Evolutionary conservation across 2,888 invertebrate genomes (phyloP).

Genomic region (Meandrusa payeni): DNA sequence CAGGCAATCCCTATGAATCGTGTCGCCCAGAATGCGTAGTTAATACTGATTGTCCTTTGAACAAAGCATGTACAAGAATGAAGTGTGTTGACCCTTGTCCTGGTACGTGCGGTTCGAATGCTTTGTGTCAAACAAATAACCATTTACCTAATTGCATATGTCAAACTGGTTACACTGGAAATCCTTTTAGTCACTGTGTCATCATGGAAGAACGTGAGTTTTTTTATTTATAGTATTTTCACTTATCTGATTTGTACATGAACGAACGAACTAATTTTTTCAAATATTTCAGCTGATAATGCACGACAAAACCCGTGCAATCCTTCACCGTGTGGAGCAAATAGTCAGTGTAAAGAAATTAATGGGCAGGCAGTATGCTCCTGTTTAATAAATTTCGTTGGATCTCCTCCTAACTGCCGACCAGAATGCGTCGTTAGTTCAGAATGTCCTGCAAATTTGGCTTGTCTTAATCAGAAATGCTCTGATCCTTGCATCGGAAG

Average conservation of each 20-base stretch:
- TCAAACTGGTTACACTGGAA: slow-evolving; percentile 83
- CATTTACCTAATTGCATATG: slow-evolving; percentile 88
- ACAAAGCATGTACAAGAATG: slow-evolving; percentile 85
- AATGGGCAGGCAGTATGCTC: slow-evolving; percentile 87
- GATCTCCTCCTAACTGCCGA: slow-evolving; percentile 86
- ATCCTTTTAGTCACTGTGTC: slow-evolving; percentile 83
- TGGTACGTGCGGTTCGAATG: slow-evolving; percentile 88
- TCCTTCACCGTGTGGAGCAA: slow-evolving; percentile 86
- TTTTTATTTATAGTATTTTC: no score
- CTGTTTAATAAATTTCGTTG: slow-evolving; percentile 83
- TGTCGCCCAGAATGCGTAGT: slow-evolving; percentile 88
- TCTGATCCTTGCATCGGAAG: slow-evolving; percentile 83
- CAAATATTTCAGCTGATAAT: slow-evolving; percentile 49
- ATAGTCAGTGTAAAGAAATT: slow-evolving; percentile 87
- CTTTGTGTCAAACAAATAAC: slow-evolving; percentile 87
- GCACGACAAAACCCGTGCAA: slow-evolving; percentile 56
- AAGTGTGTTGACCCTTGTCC: slow-evolving; percentile 90
- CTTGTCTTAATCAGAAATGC: slow-evolving; percentile 87
- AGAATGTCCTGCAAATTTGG: slow-evolving; percentile 83
- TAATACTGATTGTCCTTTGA: slow-evolving; percentile 87
- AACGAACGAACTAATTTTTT: slow-evolving; percentile 1
- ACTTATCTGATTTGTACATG: no score
- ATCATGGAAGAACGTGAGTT: slow-evolving; percentile 70
- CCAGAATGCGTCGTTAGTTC: slow-evolving; percentile 87
- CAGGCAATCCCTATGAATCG: slow-evolving; percentile 89